These are phyloP conservation scores for Papilio glaucus DNA, from an alignment of 1,140 invertebrate species.

Conservation along the genomic window DNA sequence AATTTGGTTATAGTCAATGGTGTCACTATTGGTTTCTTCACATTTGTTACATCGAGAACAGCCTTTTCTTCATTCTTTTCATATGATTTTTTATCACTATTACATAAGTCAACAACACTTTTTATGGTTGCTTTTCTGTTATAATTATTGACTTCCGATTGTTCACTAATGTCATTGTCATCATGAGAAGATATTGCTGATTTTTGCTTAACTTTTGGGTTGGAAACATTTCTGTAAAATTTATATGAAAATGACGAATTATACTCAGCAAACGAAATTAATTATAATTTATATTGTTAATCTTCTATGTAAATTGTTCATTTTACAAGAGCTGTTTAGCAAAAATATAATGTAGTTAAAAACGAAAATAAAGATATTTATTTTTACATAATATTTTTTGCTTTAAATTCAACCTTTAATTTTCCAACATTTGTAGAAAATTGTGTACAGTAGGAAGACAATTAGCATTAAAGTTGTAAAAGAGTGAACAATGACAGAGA, in stretches of 20 bases:
- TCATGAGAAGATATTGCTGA: slow-evolving; percentile 38
- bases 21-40: slow-evolving; percentile 58
- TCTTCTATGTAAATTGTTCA: no score
- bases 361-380: no score
- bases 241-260: neutral
- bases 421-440: no score
- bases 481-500: no score
- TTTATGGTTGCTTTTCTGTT: slow-evolving; percentile 39
- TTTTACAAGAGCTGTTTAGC: no score
- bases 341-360: no score
- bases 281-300: no score
- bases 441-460: no score
- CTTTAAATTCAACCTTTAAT: no score
- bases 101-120: slow-evolving; percentile 47
- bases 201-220: slow-evolving; percentile 54
- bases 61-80: slow-evolving; percentile 53
- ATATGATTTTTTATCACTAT: slow-evolving; percentile 48
- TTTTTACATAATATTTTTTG: no score
- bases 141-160: slow-evolving; percentile 38
- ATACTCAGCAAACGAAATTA: no score
- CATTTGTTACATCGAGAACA: slow-evolving; percentile 44
- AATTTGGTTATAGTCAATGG: slow-evolving; percentile 71
- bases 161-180: slow-evolving; percentile 25
- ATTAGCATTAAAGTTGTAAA: no score
- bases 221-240: slow-evolving; percentile 56